phyloP scores from a whole-genome alignment of 1,140 invertebrate species.

The Eupeodes corollae region DNA sequence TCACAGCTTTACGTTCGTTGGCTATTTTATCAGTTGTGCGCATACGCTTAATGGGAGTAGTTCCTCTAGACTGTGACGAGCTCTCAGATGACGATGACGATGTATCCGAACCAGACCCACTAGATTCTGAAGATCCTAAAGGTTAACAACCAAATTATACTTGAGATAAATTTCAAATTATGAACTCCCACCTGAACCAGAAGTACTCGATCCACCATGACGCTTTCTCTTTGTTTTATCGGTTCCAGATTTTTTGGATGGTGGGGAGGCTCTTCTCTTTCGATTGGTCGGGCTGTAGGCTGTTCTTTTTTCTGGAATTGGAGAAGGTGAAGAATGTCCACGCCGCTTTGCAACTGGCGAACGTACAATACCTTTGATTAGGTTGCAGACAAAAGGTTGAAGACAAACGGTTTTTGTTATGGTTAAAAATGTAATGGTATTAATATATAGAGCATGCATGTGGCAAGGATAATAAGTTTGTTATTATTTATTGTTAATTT shows the following conservation, averaged over 20 bases:
- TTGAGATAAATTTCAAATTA: not conserved
- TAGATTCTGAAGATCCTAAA: slow-evolving; percentile 40
- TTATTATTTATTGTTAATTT: no score
- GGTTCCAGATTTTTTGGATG: slow-evolving; percentile 19
- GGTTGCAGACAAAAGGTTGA: not conserved
- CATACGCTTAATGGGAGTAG: slow-evolving; percentile 28
- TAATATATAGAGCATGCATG: not conserved
- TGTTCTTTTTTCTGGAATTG: slow-evolving; percentile 18
- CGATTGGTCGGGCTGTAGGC: slow-evolving; percentile 25
- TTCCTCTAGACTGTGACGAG: slow-evolving; percentile 36
- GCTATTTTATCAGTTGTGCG: slow-evolving; percentile 28
- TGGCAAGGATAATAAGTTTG: no score
- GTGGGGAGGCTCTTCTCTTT: slow-evolving; percentile 22
- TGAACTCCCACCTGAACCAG: slow-evolving; percentile 38
- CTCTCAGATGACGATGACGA: slow-evolving; percentile 37
- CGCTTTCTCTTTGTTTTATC: slow-evolving; percentile 17
- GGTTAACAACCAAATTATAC: not conserved
- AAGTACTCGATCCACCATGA: slow-evolving; percentile 32
- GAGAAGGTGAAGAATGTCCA: slow-evolving; percentile 14
- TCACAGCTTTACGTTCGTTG: slow-evolving; percentile 41
- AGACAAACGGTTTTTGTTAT: no score
- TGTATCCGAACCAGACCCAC: slow-evolving; percentile 43
- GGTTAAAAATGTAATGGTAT: not conserved
- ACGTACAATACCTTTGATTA: slow-evolving; percentile 5
- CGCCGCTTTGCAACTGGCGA: slow-evolving; percentile 7